phyloP scores from a whole-genome alignment of 2,797 vertebrate genomes.

The Gallirallus australis region DNA sequence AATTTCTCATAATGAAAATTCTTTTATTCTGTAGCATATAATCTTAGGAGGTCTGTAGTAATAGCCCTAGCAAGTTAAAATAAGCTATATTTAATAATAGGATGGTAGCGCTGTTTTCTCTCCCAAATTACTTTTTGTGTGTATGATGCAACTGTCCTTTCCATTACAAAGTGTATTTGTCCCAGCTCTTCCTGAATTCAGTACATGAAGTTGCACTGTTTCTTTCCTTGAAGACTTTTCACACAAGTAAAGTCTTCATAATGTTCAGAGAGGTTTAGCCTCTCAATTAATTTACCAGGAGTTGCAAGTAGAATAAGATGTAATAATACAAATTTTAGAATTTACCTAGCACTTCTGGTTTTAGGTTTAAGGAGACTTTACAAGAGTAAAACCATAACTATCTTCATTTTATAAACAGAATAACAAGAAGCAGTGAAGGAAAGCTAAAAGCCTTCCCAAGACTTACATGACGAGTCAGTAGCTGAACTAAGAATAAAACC shows the following conservation, averaged over 20 bases:
- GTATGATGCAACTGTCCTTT: neutral
- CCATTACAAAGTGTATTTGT: neutral
- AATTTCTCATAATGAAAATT: neutral
- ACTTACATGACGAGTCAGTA: neutral
- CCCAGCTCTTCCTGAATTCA: neutral
- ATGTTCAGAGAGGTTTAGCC: neutral
- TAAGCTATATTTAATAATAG: neutral
- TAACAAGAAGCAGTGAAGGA: neutral
- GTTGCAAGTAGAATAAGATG: neutral
- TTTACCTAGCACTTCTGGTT: neutral
- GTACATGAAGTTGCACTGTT: neutral
- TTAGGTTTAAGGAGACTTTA: neutral
- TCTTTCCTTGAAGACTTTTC: neutral
- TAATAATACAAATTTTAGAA: neutral
- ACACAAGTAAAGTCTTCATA: neutral
- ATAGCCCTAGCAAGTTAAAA: neutral
- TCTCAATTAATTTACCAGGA: neutral
- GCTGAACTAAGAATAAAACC: constrained; percentile 23
- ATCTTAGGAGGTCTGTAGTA: neutral
- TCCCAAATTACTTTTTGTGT: neutral
- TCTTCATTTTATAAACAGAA: neutral
- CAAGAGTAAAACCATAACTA: neutral
- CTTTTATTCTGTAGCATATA: neutral
- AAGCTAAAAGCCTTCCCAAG: constrained; percentile 21
- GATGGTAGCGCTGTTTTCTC: neutral